Evolutionary conservation across 2,888 invertebrate genomes (phyloP).

Genomic region (Xanthorhoe spadicearia): DNA sequence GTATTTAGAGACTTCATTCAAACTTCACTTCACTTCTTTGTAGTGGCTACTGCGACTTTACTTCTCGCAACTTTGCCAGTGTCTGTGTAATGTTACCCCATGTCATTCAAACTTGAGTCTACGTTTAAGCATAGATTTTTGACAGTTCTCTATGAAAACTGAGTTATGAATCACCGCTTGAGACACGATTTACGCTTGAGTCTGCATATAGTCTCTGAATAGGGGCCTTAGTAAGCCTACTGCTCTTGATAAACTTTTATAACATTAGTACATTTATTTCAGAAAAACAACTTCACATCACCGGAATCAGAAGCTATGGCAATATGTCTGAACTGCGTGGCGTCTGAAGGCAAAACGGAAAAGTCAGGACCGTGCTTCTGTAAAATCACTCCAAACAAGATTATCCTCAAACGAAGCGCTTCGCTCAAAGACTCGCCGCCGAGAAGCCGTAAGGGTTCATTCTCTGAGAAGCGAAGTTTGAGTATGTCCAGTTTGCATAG

Average conservation of each 20-base stretch:
- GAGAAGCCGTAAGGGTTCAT: constrained; percentile 60
- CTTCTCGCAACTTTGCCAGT: too few species aligned
- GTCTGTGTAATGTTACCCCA: too few species aligned
- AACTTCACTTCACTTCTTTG: too few species aligned
- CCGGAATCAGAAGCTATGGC: constrained; percentile 77
- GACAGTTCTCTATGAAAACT: too few species aligned
- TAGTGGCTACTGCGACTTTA: too few species aligned
- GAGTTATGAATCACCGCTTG: too few species aligned
- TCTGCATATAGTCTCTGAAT: too few species aligned
- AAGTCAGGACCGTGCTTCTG: constrained; percentile 67
- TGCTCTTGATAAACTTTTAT: neutral
- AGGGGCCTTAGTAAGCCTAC: too few species aligned
- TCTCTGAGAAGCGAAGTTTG: constrained; percentile 70
- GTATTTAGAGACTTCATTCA: too few species aligned
- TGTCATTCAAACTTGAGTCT: too few species aligned
- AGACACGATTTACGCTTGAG: too few species aligned
- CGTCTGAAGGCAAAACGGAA: constrained; percentile 49
- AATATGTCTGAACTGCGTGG: constrained; percentile 69
- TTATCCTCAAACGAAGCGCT: constrained; percentile 60
- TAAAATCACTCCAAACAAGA: constrained; percentile 67
- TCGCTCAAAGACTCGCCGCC: constrained; percentile 74
- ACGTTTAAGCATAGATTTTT: too few species aligned
- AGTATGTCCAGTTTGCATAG: constrained; percentile 75
- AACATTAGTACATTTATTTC: constrained; percentile 42
- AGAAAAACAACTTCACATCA: constrained; percentile 77